These are phyloP conservation scores for Drosophila helvetica DNA, from an alignment of 2,888 invertebrate genomes.

Conservation along the genomic window DNA sequence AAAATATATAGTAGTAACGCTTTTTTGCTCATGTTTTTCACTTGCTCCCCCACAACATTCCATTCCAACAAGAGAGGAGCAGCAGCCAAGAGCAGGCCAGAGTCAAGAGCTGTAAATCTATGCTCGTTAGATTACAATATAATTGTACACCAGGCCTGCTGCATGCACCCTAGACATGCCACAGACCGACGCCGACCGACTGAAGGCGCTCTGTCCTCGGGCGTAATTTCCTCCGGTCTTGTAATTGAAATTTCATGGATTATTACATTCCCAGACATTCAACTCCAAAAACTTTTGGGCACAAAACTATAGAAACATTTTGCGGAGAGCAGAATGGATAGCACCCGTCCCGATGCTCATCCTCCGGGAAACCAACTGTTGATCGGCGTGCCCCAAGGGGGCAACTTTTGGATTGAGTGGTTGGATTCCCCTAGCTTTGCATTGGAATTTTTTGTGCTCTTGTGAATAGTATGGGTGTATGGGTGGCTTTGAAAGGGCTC, in stretches of 20 bases:
- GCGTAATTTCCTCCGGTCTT: constrained; percentile 60
- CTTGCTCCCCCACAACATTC: constrained; percentile 64
- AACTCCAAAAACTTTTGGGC: constrained; percentile 10
- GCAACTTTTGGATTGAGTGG: constrained; percentile 28
- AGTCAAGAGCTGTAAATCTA: constrained; percentile 15
- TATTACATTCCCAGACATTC: constrained; percentile 57
- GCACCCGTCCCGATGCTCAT: constrained; percentile 1
- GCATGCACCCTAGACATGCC: constrained; percentile 1
- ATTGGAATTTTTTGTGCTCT: constrained; percentile 17
- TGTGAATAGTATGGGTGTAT: background rate
- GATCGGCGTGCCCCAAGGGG: constrained; percentile 36
- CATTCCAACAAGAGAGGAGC: constrained; percentile 60
- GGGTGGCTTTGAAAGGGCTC: background rate
- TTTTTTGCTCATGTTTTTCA: constrained; percentile 39
- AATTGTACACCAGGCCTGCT: constrained; percentile 11
- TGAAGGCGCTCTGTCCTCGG: background rate
- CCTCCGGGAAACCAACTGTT: constrained; percentile 46
- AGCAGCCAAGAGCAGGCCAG: constrained; percentile 40
- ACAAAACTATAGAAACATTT: constrained; percentile 11
- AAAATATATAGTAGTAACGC: constrained; percentile 34
- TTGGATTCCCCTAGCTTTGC: constrained; percentile 10
- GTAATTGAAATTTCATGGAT: constrained; percentile 76
- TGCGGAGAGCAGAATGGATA: constrained; percentile 3
- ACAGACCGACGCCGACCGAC: background rate
- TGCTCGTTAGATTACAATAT: constrained; percentile 31